Evolutionary conservation across 2,888 invertebrate genomes (phyloP), one percentile per base, ranked within the genome.

Genomic region (Electrophaes corylata): DNA sequence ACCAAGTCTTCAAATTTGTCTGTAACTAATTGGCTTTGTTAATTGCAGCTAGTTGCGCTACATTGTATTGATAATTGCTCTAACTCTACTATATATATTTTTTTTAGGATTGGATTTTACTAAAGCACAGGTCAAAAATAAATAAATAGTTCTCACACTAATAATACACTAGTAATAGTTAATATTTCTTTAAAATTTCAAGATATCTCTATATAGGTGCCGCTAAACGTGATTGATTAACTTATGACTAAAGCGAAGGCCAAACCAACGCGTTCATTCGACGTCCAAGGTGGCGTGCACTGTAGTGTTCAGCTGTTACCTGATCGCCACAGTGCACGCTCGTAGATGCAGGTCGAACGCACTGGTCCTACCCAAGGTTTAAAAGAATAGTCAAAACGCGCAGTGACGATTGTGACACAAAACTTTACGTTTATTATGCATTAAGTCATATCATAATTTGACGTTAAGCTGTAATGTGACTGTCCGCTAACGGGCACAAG

Each of bases 401-500:
- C 31, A 11, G n/a, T 11, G 23, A 23, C 23, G 2, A 44, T n/a
- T 46, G 23, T 33, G 52, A 51, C 33, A 35, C 29, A 46, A 61
- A 47, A 46, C 11, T 29, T 51, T 12, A 48, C 19, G 53, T 60
- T 58, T 50, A 59, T 60, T 57, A 56, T 49, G 57, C 58, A 58
- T 55, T 73, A 75, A 71, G 71, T 75, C 73, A 76, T 83, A 78
- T 75, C 73, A 76, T 81, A 78, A 81, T 78, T 79, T 75, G 78
- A 81, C 75, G 82, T 80, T 78, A 76, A 73, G 73, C 44, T 12
- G 57, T 62, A 58, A 82, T 86, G 86, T 84, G 81, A 84, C 78
- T 85, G 86, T 76, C 79, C 84, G 78, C 75, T 76, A 84, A 81
- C 74, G 81, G 72, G 81, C 66, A 84, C 86, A 86, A 87, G 86